Evolutionary conservation across 2,888 invertebrate genomes (phyloP).

Genomic region (Hirudinaria manillensis): DNA sequence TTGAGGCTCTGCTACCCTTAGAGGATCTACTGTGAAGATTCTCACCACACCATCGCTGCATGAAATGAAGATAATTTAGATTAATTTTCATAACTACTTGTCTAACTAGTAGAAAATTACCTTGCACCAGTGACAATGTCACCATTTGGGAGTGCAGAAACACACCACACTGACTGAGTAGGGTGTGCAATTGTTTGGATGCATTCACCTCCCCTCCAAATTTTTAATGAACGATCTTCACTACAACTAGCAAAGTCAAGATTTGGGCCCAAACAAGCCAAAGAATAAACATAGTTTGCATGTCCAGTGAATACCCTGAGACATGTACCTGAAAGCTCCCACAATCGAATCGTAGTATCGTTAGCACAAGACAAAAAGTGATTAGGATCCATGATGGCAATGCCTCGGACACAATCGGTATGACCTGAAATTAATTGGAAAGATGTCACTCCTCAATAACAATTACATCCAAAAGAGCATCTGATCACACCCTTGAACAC

Average conservation of each 20-base stretch:
- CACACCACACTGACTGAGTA: conserved; percentile 81
- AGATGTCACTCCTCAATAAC: not conserved
- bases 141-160: conserved; percentile 72
- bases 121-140: conserved; percentile 79
- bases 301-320: conserved; percentile 66
- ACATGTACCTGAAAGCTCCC: conserved; percentile 74
- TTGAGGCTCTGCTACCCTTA: conserved; percentile 60
- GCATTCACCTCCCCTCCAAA: conserved; percentile 64
- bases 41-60: conserved; percentile 78
- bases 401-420: conserved; percentile 80
- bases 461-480: not conserved
- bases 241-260: conserved; percentile 73
- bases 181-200: conserved; percentile 69
- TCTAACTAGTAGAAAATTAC: conserved; percentile 45
- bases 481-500: conserved; percentile 62
- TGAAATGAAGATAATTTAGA: not conserved
- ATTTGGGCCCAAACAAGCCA: conserved; percentile 53
- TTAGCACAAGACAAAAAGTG: conserved; percentile 85
- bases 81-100: not conserved
- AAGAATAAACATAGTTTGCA: conserved; percentile 75
- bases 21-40: conserved; percentile 72
- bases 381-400: conserved; percentile 63
- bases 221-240: conserved; percentile 70
- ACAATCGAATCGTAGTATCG: conserved; percentile 78
- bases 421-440: conserved; percentile 63